A percentile compares a stretch with the other conserved stretches of the same genome.
phyloP scores from a whole-genome alignment of 2,113 vertebrate species.

The Petrocephalus microphthalmus region DNA sequence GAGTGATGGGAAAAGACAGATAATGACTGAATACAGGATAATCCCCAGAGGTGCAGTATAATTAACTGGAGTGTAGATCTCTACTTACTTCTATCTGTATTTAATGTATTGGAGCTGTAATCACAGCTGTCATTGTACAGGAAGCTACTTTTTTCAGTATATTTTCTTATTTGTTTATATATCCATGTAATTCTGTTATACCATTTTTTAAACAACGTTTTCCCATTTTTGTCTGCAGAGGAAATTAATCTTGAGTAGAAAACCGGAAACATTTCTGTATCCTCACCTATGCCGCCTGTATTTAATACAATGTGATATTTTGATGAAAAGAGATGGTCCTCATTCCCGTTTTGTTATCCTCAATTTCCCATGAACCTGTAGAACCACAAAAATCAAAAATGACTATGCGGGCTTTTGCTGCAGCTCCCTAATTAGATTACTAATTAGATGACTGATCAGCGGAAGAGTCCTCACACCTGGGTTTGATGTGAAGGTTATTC shows the following conservation, averaged over 20 bases:
- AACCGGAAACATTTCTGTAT: background rate
- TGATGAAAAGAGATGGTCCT: background rate
- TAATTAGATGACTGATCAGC: too few relatives aligned
- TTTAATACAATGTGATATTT: background rate
- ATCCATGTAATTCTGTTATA: background rate
- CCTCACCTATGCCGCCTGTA: background rate
- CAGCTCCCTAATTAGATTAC: too few relatives aligned
- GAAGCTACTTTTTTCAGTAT: background rate
- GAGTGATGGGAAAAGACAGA: slow-evolving; percentile 11
- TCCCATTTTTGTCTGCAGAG: background rate
- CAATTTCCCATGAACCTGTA: background rate
- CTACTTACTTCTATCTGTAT: slow-evolving; percentile 1
- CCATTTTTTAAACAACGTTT: background rate
- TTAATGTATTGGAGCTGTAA: slow-evolving; percentile 8
- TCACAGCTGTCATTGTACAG: background rate
- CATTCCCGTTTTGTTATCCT: background rate
- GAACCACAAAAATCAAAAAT: background rate
- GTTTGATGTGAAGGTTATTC: too few relatives aligned
- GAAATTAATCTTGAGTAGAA: background rate
- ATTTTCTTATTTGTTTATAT: background rate
- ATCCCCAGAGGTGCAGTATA: slow-evolving; percentile 8
- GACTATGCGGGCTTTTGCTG: too few relatives aligned
- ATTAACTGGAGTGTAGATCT: slow-evolving; percentile 11
- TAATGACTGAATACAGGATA: slow-evolving; percentile 17
- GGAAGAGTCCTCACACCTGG: too few relatives aligned